phyloP scores from a whole-genome alignment of 2,888 invertebrate genomes.

The Perizoma flavofasciatum region DNA sequence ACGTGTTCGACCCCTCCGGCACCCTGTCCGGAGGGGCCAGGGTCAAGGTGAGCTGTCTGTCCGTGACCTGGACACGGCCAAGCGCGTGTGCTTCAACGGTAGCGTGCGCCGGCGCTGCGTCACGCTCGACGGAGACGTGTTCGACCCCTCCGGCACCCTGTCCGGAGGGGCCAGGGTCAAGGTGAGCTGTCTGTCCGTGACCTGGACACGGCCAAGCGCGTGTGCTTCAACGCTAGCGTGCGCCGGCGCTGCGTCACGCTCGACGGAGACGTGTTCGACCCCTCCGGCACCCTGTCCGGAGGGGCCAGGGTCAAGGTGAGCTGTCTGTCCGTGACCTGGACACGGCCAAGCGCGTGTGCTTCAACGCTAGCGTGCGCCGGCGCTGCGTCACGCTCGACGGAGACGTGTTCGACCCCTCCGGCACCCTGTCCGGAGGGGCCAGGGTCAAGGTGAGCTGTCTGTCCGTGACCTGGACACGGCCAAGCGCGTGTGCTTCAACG shows the following conservation, averaged over 20 bases:
- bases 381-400: slow-evolving; percentile 95
- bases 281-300: slow-evolving; percentile 95
- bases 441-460: slow-evolving; percentile 77
- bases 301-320: slow-evolving; percentile 82
- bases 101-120: slow-evolving; percentile 88
- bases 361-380: slow-evolving; percentile 86
- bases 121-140: slow-evolving; percentile 95
- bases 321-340: slow-evolving; percentile 91
- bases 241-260: slow-evolving; percentile 91
- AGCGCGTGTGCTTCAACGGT: slow-evolving; percentile 90
- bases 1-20: slow-evolving; percentile 95
- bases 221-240: slow-evolving; percentile 90
- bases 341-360: slow-evolving; percentile 91
- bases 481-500: slow-evolving; percentile 91
- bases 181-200: slow-evolving; percentile 88
- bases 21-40: slow-evolving; percentile 93
- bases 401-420: slow-evolving; percentile 95
- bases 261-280: slow-evolving; percentile 96
- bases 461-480: slow-evolving; percentile 92
- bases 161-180: slow-evolving; percentile 89
- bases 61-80: slow-evolving; percentile 90
- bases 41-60: slow-evolving; percentile 83
- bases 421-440: slow-evolving; percentile 95
- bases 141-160: slow-evolving; percentile 95
- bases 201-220: slow-evolving; percentile 90